A percentile compares a stretch with the other conserved stretches of the same genome.
These are phyloP conservation scores for Catostomus latipinnis DNA, from an alignment of 2,797 vertebrate species.

Conservation along the genomic window DNA sequence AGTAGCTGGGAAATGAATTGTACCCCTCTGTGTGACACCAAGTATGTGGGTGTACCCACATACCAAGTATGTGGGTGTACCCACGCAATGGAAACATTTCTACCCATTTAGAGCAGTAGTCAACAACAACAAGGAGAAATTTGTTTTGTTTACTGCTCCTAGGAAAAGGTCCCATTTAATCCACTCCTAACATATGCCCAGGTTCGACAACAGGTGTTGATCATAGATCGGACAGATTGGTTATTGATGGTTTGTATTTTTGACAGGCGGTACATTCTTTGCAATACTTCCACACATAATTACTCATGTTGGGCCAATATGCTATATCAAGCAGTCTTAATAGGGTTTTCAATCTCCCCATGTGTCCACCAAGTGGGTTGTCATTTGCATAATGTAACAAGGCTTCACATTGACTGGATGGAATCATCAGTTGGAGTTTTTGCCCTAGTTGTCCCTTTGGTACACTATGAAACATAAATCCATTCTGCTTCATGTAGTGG, in stretches of 20 bases:
- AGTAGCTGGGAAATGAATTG: not conserved
- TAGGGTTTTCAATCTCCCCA: too few species aligned
- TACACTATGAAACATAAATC: too few species aligned
- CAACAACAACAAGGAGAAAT: not conserved
- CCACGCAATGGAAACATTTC: not conserved
- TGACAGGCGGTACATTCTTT: not conserved
- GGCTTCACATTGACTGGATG: not conserved
- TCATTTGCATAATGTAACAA: not conserved
- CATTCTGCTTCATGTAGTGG: too few species aligned
- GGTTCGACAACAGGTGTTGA: not conserved
- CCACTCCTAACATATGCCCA: not conserved
- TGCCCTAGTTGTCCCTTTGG: too few species aligned
- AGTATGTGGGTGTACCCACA: not conserved
- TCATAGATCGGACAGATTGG: not conserved
- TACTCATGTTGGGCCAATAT: not conserved
- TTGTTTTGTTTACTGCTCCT: not conserved
- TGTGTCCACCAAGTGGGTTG: not conserved
- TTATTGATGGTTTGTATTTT: not conserved
- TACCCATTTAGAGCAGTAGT: constrained; percentile 32
- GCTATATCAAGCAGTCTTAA: not conserved
- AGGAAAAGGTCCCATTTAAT: not conserved
- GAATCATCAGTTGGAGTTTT: too few species aligned
- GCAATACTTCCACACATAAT: not conserved
- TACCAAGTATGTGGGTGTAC: not conserved
- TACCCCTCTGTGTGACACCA: not conserved